phyloP scores from a whole-genome alignment of 2,797 vertebrate genomes.

The Propithecus perrieri region DNA sequence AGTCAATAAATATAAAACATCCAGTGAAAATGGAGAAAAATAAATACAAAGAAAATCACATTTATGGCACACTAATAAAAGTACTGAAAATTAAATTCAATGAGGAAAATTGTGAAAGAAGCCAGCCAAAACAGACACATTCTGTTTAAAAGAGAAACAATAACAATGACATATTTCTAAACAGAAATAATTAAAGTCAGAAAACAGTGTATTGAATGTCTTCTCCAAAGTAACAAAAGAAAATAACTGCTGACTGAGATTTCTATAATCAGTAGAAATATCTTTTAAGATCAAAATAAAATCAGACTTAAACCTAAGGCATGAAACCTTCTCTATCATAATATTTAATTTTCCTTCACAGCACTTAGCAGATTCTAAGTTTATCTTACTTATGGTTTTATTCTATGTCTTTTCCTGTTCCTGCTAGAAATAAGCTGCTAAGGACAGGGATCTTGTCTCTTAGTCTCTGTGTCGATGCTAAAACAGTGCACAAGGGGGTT shows the following conservation, averaged over 20 bases:
- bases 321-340: not conserved
- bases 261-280: not conserved
- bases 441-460: not conserved
- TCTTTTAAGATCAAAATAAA: not conserved
- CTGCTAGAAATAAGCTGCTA: not conserved
- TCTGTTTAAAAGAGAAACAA: slow-evolving; percentile 13
- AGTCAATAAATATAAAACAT: not conserved
- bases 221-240: slow-evolving; percentile 9
- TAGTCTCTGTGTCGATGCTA: not conserved
- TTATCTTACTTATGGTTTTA: not conserved
- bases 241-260: not conserved
- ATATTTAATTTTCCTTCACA: not conserved
- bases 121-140: not conserved
- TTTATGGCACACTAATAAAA: not conserved
- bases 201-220: not conserved
- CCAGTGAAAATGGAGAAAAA: not conserved
- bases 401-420: not conserved
- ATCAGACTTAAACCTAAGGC: too few relatives aligned
- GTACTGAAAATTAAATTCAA: not conserved
- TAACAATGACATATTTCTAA: slow-evolving; percentile 38
- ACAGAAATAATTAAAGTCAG: slow-evolving; percentile 35
- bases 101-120: slow-evolving; percentile 9
- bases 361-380: not conserved
- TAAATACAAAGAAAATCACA: not conserved
- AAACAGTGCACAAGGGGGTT: not conserved